A percentile compares a stretch with the other conserved stretches of the same genome.
phyloP scores from a whole-genome alignment of 2,888 invertebrate genomes.

The Cenopis cana region DNA sequence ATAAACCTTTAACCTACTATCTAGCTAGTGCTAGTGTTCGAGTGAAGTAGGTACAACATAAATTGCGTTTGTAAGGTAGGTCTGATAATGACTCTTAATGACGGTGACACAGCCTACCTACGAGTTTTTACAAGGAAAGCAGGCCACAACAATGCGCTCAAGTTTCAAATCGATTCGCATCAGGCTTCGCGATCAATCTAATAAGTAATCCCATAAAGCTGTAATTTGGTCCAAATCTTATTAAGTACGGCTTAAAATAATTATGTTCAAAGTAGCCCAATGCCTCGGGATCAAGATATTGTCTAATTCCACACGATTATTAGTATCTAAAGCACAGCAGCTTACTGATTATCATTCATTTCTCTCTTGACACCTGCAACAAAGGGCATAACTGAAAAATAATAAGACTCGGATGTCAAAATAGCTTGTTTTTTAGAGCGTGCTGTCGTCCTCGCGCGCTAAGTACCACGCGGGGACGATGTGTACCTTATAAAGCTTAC shows the following conservation, averaged over 20 bases:
- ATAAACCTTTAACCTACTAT: too few species aligned
- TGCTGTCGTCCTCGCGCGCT: constrained; percentile 65
- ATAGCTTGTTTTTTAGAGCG: constrained; percentile 68
- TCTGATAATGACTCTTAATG: neutral
- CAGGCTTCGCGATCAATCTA: constrained; percentile 12
- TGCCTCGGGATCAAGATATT: constrained; percentile 51
- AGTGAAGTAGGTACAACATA: too few species aligned
- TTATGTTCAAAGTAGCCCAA: constrained; percentile 56
- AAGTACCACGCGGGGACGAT: constrained; percentile 65
- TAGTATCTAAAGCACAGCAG: constrained; percentile 56
- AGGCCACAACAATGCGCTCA: neutral
- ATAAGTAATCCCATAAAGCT: constrained; percentile 34
- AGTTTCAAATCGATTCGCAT: constrained; percentile 16
- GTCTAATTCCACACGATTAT: constrained; percentile 65
- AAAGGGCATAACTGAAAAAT: constrained; percentile 77
- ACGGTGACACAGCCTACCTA: neutral
- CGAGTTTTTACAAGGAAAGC: constrained; percentile 1
- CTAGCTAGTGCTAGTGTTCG: too few species aligned
- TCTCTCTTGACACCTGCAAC: constrained; percentile 58
- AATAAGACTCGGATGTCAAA: constrained; percentile 81
- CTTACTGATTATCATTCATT: constrained; percentile 60
- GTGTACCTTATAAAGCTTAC: constrained; percentile 69
- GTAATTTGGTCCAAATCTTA: constrained; percentile 50
- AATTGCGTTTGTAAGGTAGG: neutral
- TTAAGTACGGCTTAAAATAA: constrained; percentile 56